These are phyloP conservation scores for Agrotis puta DNA, from an alignment of 2,888 invertebrate genomes.

Conservation along the genomic window DNA sequence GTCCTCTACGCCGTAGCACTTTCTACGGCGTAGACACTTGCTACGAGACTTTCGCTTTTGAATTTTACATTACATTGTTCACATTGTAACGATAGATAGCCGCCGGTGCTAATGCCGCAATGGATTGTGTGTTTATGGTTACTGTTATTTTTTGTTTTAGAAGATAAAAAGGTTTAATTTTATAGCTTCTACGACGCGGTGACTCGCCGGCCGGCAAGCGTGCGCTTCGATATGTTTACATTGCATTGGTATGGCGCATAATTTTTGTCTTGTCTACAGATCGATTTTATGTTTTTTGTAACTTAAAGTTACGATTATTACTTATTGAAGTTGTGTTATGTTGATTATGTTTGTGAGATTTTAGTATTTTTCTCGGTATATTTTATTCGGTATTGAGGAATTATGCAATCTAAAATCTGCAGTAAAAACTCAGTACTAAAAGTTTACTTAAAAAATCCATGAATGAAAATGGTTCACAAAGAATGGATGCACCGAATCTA, in stretches of 20 bases:
- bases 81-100: background rate
- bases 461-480: background rate
- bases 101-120: background rate
- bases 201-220: conserved; percentile 66
- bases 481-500: conserved; percentile 1
- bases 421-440: background rate
- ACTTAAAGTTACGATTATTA: background rate
- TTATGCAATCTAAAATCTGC: background rate
- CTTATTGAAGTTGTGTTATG: background rate
- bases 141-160: background rate
- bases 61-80: conserved; percentile 35
- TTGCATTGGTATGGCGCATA: conserved; percentile 42
- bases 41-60: conserved; percentile 27
- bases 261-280: conserved; percentile 17
- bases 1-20: conserved; percentile 55
- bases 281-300: background rate
- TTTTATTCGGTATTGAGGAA: background rate
- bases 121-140: conserved; percentile 21
- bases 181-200: conserved; percentile 24
- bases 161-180: conserved; percentile 26
- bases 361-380: background rate
- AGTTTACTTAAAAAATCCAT: background rate
- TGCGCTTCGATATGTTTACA: conserved; percentile 73
- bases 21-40: conserved; percentile 49
- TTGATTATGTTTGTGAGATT: background rate